Conservation (phyloP, 92 coral and sea anemone species). For the Hydrozoanthus gracilis region DNA sequence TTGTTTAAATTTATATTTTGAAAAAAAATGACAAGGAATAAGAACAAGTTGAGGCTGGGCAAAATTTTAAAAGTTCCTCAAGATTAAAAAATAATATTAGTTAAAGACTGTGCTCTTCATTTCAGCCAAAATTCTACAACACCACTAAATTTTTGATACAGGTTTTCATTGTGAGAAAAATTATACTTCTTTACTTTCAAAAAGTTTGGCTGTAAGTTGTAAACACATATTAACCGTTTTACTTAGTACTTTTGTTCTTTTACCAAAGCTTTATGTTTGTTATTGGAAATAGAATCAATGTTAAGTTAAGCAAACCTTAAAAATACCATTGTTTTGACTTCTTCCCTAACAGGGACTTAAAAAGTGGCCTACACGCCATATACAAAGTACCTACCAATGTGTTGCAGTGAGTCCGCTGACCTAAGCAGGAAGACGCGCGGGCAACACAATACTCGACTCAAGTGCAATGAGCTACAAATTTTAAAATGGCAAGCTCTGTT, state of each 20-base stretch:
- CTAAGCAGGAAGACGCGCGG: too few species aligned
- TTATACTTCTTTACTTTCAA: not conserved
- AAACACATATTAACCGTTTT: not conserved
- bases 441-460: too few species aligned
- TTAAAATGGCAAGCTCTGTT: too few species aligned
- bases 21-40: not conserved
- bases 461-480: too few species aligned
- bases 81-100: too few species aligned
- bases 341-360: too few species aligned
- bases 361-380: too few species aligned
- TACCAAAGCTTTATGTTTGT: not conserved
- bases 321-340: too few species aligned
- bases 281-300: not conserved
- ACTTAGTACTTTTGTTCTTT: slow-evolving; percentile 1
- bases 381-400: too few species aligned
- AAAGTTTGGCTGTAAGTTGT: not conserved
- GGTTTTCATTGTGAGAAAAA: not conserved
- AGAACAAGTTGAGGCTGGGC: not conserved
- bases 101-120: too few species aligned
- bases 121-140: not conserved
- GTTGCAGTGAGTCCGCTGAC: too few species aligned
- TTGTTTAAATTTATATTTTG: not conserved
- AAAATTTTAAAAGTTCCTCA: not conserved
- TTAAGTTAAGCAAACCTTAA: not conserved
- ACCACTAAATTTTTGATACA: not conserved